phyloP scores from a whole-genome alignment of 1,140 invertebrate species.

The Galendromus occidentalis region DNA sequence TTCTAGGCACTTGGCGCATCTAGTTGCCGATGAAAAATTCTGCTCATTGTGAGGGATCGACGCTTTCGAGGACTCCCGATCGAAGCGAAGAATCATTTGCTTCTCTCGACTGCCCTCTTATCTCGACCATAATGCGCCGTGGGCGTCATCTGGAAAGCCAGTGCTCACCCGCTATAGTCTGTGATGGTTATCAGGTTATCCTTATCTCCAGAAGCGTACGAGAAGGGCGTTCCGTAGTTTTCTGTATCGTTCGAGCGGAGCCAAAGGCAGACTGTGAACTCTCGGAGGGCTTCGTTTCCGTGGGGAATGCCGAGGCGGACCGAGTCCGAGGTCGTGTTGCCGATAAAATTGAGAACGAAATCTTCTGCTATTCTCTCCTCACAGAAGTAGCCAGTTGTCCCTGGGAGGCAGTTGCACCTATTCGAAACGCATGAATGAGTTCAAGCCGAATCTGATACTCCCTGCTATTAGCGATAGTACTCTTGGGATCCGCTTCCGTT shows the following conservation, averaged over 20 bases:
- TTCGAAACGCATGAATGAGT: neutral
- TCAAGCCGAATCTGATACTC: too few species aligned
- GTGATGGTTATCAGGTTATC: conserved; percentile 46
- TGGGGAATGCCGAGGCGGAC: conserved; percentile 28
- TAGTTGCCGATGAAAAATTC: too few species aligned
- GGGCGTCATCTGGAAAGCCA: neutral
- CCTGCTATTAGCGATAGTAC: too few species aligned
- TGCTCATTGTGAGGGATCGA: too few species aligned
- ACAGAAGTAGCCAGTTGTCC: conserved; percentile 26
- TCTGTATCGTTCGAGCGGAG: conserved; percentile 38
- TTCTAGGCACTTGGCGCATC: too few species aligned
- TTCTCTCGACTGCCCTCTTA: too few species aligned
- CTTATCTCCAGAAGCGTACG: conserved; percentile 37
- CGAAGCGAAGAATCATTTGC: too few species aligned
- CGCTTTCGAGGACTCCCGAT: too few species aligned
- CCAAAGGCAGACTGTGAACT: conserved; percentile 45
- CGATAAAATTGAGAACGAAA: conserved; percentile 35
- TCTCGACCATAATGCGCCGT: too few species aligned
- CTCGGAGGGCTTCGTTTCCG: conserved; percentile 18
- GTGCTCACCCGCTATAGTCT: conserved; percentile 43
- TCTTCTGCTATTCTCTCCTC: conserved; percentile 19
- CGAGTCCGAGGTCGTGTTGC: conserved; percentile 35
- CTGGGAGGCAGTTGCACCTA: conserved; percentile 34
- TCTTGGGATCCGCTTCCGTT: too few species aligned
- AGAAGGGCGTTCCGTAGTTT: conserved; percentile 49